phyloP scores from a whole-genome alignment of 1,140 invertebrate species.

The Rhagoletis zephyria region DNA sequence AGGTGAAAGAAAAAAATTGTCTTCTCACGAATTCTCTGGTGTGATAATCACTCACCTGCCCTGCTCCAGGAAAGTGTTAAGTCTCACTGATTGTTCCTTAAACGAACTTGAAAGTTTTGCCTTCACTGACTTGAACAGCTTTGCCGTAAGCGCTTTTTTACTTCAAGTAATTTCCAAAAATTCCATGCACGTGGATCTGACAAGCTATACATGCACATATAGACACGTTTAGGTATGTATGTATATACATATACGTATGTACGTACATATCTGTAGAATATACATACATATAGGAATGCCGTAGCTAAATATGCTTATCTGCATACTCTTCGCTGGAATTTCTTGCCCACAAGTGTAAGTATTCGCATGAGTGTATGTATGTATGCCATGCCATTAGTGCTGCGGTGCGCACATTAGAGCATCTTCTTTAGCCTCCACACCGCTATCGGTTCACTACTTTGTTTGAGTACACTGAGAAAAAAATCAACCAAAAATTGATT shows the following conservation, averaged over 20 bases:
- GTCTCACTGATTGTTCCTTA: constrained; percentile 40
- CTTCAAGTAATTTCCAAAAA: not conserved
- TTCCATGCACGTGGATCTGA: not conserved
- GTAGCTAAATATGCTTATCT: no score
- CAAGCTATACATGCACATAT: not conserved
- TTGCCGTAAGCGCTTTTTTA: constrained; percentile 24
- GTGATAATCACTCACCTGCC: no score
- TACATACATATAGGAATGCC: no score
- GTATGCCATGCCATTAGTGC: not conserved
- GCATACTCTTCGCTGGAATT: not conserved
- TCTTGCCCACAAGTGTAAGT: not conserved
- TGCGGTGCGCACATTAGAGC: constrained; percentile 25
- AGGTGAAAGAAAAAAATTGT: no score
- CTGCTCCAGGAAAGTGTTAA: constrained; percentile 28
- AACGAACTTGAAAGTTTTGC: constrained; percentile 37
- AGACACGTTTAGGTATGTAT: not conserved
- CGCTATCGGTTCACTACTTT: no score
- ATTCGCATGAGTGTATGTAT: not conserved
- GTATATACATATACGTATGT: not conserved
- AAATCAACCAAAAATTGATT: no score
- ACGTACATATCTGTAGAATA: no score
- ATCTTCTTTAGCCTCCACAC: not conserved
- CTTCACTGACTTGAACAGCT: not conserved
- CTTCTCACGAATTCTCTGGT: no score
- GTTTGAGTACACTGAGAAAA: no score